Evolutionary conservation across 2,113 vertebrate genomes (phyloP).

Genomic region (Hyperopisus bebe): DNA sequence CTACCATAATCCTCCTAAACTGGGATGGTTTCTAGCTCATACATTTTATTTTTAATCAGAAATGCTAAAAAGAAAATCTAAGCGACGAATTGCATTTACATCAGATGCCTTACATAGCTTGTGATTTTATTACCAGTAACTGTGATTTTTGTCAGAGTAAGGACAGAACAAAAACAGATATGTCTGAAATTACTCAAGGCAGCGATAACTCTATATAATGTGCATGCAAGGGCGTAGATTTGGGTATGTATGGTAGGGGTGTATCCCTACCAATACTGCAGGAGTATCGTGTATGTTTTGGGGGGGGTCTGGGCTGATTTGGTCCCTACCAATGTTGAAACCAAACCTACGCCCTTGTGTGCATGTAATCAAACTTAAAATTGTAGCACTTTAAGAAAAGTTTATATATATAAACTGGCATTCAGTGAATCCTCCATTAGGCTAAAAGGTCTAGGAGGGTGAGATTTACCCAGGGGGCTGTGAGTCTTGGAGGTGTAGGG

Average conservation of each 20-base stretch:
- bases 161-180: neutral
- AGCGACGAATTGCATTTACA: neutral
- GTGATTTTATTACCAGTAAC: neutral
- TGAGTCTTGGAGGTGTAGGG: slow-evolving; percentile 42
- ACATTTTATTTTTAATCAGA: neutral
- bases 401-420: neutral
- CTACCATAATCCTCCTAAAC: neutral
- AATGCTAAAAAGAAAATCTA: neutral
- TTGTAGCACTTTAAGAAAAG: too few species aligned
- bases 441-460: slow-evolving; percentile 15
- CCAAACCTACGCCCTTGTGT: neutral
- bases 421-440: neutral
- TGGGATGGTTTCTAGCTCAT: neutral
- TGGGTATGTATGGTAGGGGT: neutral
- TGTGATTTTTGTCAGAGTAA: neutral
- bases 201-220: neutral
- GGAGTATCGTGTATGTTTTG: neutral
- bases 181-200: neutral
- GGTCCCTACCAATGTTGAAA: neutral
- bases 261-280: neutral
- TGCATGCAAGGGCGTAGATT: neutral
- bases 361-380: neutral
- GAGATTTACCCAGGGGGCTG: slow-evolving; percentile 52
- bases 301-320: neutral
- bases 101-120: neutral